Base-by-base conservation (phyloP, 2,888 invertebrate species). In the Drosophila gaucha region DNA sequence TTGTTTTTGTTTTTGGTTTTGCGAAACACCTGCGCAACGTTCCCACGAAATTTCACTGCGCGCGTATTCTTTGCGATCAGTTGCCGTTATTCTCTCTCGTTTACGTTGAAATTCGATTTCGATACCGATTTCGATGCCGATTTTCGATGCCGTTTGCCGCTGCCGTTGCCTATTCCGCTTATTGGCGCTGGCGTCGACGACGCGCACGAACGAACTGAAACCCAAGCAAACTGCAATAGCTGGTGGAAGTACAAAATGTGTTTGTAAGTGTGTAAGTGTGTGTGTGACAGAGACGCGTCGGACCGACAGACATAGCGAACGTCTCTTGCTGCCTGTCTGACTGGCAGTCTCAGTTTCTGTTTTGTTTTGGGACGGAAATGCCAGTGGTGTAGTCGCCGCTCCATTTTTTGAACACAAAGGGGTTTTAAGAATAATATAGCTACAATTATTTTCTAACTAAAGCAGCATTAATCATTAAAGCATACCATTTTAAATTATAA, bases 291-390 rank as follows among this genome's bases (percentile, higher is more conserved):
- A 51, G 38, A 28, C 49, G 51, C 38, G 51, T 16, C 30, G 30
- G 39, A 50, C 36, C 18, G 20, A 51, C 39, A 26, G 60, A 31
- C 60, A 64, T 58, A 55, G 59, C 55, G 64, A 76, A 66, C 74
- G 78, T 66, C 64, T 65, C 54, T 70, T 54, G 33, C 56, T 59
- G 77, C 39, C 64, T 62, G 60, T 59, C 60, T 58, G 66, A 60
- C 69, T 67, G 74, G 58, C 50, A 76, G 76, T 83, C 74, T 72
- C 79, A 63, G 84, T 84, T 67, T 80, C 77, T 79, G 86, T 79
- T 86, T 79, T 83, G 80, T 83, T 82, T 86, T 80, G 80, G 73
- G 70, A 80, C 82, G 82, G 87, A 82, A 86, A 82, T 75, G 67
- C 43, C 82, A 82, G 82, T 44, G 85, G 60, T 68, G 75, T 56